These are phyloP conservation scores for Lepidotrigona ventralis DNA, from an alignment of 1,140 invertebrate genomes.

Conservation along the genomic window DNA sequence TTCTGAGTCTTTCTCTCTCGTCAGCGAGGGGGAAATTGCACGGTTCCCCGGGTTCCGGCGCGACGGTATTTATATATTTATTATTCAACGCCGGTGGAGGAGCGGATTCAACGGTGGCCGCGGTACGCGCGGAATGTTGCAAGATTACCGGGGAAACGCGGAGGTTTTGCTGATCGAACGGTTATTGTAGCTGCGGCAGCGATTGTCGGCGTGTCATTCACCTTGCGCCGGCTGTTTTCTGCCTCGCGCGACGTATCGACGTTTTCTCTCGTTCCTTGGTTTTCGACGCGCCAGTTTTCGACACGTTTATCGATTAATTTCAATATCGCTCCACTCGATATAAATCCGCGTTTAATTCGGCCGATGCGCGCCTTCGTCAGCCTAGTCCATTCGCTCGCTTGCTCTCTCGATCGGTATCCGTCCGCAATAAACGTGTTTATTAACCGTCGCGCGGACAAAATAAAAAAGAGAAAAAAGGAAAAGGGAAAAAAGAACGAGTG, in stretches of 20 bases:
- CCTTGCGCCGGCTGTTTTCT: conserved; percentile 40
- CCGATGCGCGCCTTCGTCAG: neutral
- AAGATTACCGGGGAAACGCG: conserved; percentile 34
- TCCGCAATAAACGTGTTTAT: neutral
- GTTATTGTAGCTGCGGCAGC: conserved; percentile 34
- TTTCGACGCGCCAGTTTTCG: conserved; percentile 16
- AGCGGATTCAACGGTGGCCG: neutral
- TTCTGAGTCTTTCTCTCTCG: neutral
- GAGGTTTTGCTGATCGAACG: conserved; percentile 41
- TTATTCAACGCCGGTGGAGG: neutral
- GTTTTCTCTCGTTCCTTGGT: conserved; percentile 33
- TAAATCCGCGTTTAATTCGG: neutral
- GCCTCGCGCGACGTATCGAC: conserved; percentile 34
- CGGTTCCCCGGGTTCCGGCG: neutral
- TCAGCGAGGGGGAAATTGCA: conserved; percentile 2
- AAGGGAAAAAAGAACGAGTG: neutral
- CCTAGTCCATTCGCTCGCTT: neutral
- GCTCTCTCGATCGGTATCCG: neutral
- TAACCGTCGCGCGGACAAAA: neutral
- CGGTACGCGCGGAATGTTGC: conserved; percentile 24
- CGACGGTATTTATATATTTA: conserved; percentile 25
- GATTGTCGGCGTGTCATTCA: conserved; percentile 43
- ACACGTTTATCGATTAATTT: conserved; percentile 32
- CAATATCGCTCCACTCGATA: conserved; percentile 15
- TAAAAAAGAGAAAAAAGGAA: too few relatives aligned